phyloP scores from a whole-genome alignment of 2,888 invertebrate genomes.

The Lepeophtheirus nordmannii region DNA sequence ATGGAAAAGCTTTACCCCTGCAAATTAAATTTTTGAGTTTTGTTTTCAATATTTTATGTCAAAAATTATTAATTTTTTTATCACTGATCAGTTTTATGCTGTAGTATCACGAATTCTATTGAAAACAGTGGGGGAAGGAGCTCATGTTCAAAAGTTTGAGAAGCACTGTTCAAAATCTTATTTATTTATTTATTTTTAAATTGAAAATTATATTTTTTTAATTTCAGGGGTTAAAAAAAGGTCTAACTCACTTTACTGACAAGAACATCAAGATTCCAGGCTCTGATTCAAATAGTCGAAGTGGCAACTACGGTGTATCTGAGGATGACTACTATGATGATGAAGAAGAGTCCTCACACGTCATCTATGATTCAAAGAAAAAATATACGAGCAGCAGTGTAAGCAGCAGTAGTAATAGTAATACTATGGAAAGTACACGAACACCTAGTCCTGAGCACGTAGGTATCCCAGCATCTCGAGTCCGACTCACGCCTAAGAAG shows the following conservation, averaged over 20 bases:
- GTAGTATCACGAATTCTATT: too few relatives aligned
- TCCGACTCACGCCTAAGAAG: neutral
- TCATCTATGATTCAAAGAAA: neutral
- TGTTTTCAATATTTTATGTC: too few relatives aligned
- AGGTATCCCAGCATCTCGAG: slow-evolving; percentile 16
- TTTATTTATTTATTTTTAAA: too few relatives aligned
- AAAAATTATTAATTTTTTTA: too few relatives aligned
- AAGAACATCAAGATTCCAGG: neutral
- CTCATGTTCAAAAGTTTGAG: too few relatives aligned
- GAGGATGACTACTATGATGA: neutral
- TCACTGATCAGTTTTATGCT: too few relatives aligned
- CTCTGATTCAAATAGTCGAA: neutral
- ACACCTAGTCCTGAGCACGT: slow-evolving; percentile 22
- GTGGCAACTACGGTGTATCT: neutral
- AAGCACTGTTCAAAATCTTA: too few relatives aligned
- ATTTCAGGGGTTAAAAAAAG: neutral
- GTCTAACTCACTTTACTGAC: slow-evolving; percentile 2
- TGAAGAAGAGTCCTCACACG: neutral
- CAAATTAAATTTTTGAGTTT: too few relatives aligned
- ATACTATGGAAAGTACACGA: slow-evolving; percentile 5
- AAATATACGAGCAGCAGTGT: neutral
- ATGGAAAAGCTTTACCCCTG: too few relatives aligned
- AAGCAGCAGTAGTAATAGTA: neutral
- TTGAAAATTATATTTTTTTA: neutral
- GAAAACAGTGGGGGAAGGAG: too few relatives aligned